Evolutionary conservation across 2,113 vertebrate species (phyloP), one percentile per base, ranked within the genome.

Genomic region (Channa argus): DNA sequence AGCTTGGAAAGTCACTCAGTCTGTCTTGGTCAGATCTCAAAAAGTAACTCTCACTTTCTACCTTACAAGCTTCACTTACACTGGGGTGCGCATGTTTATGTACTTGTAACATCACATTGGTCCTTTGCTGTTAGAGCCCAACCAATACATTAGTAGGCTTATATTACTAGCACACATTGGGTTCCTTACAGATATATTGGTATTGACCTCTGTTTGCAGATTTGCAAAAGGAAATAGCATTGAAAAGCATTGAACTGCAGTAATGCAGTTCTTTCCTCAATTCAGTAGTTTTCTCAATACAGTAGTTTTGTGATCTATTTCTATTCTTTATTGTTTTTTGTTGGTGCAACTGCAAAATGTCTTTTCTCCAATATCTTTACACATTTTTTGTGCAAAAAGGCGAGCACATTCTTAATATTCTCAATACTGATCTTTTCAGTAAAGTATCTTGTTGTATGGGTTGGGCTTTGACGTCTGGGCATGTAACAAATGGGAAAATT

Each of bases 11-110:
- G 80, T 65, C 70, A 38, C 37, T 86, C 81, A 80, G 83, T 88
- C 87, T 84, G 85, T 86, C 83, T 89, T 64, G 74, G 82, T 78
- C 53, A 63, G 38, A 56, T 51, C 64, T 76, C 58, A 65, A 14
- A 54, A 3, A 49, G 9, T 82, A 47, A 71, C 60, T 43, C n/a
- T 71, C 14, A 11, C 36, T 13, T 65, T 70, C 14, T 79, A n/a
- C 72, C 5, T n/a, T 6, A 41, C 59, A 6, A 47, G 12, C 69
- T 70, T 71, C 68, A 34, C 56, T 79, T 44, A 34, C 58, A 24
- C 55, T 45, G 43, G 24, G 7, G 34, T 64, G 43, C 77, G 86
- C 82, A 83, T 71, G 82, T 34, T 77, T 47, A 3, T 74, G 8
- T 59, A 24, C 13, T 2, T 53, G 53, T 51, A 59, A 61, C 38